Evolutionary conservation across 2,797 vertebrate species (phyloP), one percentile per base, ranked within the genome.

Genomic region (Natrix natrix): DNA sequence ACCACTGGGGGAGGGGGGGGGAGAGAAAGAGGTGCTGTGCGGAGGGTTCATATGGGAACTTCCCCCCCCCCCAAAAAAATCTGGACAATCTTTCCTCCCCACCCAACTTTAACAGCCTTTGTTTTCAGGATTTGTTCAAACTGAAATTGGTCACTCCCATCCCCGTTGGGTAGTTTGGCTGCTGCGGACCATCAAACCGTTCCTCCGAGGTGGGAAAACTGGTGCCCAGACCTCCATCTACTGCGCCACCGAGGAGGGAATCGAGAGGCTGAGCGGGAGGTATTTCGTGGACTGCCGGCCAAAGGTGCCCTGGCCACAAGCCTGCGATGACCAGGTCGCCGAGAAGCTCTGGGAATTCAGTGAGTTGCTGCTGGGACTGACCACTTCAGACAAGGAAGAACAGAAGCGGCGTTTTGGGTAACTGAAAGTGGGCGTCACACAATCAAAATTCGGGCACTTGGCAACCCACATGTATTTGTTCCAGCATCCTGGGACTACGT

Each of bases 191-290:
- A 10, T 99, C 12, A 96, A 98, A 97, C 97, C 99, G n/a, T 97
- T 99, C 94, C 98, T 98, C 93, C 95, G 97, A 93, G 96, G 97
- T 0, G 92, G 98, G 0, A 96, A 97, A 11, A 98, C 92, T 0
- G 99, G 98, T 0, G 98, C 98, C 0, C 98, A 98, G 97, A 98
- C 98, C 12, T 98, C 98, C 0, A 96, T 99, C 94, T 95, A 98
- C 97, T 99, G 99, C 0, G 98, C 98, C 86, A 97, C 98, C 0
- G 98, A 98, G 95, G 98, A 98, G 1, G 99, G 98, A 87, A 97
- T 99, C 0, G 98, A 99, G 96, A 96, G 97, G 91, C 95, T 99
- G 95, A 99, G 98, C 0, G 99, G 99, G 14, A 98, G 98, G 90
- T 99, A 99, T 97, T 99, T 99, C 92, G 97, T 98, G 0, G 95